These are phyloP conservation scores for Poeciliopsis gracilis DNA, from an alignment of 2,797 vertebrate genomes.

Conservation along the genomic window DNA sequence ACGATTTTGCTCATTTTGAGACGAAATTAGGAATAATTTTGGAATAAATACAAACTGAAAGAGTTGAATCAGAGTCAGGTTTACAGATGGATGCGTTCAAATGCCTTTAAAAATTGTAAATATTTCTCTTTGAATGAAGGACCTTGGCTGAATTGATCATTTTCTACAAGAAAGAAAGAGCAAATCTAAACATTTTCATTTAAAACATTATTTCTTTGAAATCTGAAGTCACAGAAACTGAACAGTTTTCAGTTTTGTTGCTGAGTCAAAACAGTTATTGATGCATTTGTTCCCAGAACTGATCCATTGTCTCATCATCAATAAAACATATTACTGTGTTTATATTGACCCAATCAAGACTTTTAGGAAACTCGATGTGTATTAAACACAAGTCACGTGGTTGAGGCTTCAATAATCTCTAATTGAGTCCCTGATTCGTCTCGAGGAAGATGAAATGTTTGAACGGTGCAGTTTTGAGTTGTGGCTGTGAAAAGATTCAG, in stretches of 20 bases:
- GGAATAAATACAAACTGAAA: not conserved
- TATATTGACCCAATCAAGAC: not conserved
- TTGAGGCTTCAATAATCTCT: not conserved
- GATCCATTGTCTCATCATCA: not conserved
- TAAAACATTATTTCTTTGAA: not conserved
- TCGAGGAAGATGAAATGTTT: not conserved
- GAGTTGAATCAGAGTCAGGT: not conserved
- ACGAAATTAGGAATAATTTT: not conserved
- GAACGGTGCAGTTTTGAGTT: not conserved
- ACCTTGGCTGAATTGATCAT: not conserved
- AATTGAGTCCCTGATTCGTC: not conserved
- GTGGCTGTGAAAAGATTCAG: slow-evolving; percentile 1
- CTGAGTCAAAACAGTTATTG: not conserved
- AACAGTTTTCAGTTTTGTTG: not conserved
- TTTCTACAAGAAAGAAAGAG: not conserved
- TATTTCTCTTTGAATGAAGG: not conserved
- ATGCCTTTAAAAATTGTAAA: not conserved
- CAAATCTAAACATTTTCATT: not conserved
- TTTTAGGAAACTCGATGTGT: not conserved
- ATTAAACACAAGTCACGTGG: not conserved
- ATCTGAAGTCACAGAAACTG: not conserved
- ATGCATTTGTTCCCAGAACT: not conserved
- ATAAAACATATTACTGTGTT: too few relatives aligned
- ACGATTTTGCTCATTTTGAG: not conserved
- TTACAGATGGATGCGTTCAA: not conserved